Base-by-base conservation (phyloP, 2,888 invertebrate species). In the Polymixis lichenea region DNA sequence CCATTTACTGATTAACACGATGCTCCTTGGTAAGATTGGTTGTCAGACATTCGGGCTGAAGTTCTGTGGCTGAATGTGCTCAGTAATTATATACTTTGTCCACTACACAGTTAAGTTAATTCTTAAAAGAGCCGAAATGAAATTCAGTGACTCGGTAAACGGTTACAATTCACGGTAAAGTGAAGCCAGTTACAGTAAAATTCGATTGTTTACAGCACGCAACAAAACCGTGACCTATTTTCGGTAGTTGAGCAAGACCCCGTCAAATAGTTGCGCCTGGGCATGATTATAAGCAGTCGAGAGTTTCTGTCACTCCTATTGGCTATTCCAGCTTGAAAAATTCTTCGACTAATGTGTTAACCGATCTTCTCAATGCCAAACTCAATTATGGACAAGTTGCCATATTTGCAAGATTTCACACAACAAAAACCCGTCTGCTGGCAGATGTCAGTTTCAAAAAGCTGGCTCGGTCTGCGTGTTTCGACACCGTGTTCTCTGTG, bases 381-480 rank as follows among this genome's bases (percentile, higher is more conserved):
- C 25, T 70, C 46, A 70, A 75, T 80, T 71, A 75, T 70, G 73
- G 53, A 64, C 55, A 70, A 46, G 75, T 74, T 77, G 43, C 75
- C 77, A 61, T 77, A 78, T 80, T 78, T 78, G 88, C 53, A 78
- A 78, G 80, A 84, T 87, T 84, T 82, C 72, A 77, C 65, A 75
- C 72, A 71, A 62, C 75, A 76, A 80, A 72, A 81, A 84, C 72
- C 55, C 19, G 77, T 81, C 61, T 32, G 65, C 61, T 66, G 22
- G 71, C 77, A 76, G 82, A 82, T 78, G 84, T 73, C 75, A 56
- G 67, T 64, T 71, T 75, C 60, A 69, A 77, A 38, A 75, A 76
- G 60, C 72, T 67, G 58, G 32, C 67, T 58, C 64, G 73, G 53
- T 43, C 13, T 62, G 78, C 53, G 75, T 74, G 74, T 64, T 80